phyloP scores from a whole-genome alignment of 2,888 invertebrate genomes.

The Coecobrya sp. region DNA sequence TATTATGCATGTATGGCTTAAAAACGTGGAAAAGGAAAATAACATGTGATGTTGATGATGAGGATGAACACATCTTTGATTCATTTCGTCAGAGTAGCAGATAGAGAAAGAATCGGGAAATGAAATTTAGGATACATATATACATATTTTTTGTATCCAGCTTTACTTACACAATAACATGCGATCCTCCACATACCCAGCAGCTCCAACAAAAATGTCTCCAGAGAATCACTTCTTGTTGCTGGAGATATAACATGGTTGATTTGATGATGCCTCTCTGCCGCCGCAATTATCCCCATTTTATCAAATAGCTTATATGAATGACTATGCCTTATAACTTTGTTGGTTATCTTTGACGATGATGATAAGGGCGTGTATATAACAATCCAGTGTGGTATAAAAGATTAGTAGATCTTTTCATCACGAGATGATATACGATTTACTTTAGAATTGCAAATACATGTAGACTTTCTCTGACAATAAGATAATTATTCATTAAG shows the following conservation, averaged over 20 bases:
- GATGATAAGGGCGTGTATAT: neutral
- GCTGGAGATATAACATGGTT: neutral
- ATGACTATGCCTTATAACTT: neutral
- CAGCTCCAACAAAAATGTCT: neutral
- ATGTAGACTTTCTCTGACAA: neutral
- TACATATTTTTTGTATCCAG: neutral
- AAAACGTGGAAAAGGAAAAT: neutral
- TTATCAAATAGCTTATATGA: neutral
- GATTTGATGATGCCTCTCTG: neutral
- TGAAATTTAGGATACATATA: neutral
- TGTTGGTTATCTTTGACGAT: neutral
- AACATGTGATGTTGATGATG: neutral
- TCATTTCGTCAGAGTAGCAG: slow-evolving; percentile 4
- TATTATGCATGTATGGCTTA: slow-evolving; percentile 21
- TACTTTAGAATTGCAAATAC: neutral
- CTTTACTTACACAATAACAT: neutral
- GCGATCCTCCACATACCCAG: neutral
- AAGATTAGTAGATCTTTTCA: neutral
- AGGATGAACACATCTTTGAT: slow-evolving; percentile 25
- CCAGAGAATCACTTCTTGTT: neutral
- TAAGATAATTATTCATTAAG: neutral
- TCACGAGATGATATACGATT: neutral
- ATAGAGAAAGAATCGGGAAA: neutral
- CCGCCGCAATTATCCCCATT: slow-evolving; percentile 1
- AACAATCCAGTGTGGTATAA: neutral